phyloP scores from a whole-genome alignment of 2,113 vertebrate genomes.

The Elaphurus davidianus region DNA sequence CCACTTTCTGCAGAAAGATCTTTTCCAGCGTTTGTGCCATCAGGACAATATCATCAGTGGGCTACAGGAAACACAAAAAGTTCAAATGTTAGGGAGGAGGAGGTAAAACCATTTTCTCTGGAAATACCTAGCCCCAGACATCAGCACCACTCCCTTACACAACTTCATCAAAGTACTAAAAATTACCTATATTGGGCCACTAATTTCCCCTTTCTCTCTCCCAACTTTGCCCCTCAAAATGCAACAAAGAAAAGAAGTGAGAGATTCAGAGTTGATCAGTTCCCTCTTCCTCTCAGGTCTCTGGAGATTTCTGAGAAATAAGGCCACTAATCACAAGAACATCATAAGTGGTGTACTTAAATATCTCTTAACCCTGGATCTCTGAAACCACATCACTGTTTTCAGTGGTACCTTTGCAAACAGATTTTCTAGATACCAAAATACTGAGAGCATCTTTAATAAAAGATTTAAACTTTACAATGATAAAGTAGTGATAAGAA shows the following conservation, averaged over 20 bases:
- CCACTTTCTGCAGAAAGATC: constrained; percentile 94
- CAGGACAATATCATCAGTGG: constrained; percentile 94
- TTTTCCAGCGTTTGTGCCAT: constrained; percentile 97
- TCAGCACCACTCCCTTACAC: neutral
- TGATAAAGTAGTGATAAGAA: neutral
- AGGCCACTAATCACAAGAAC: neutral
- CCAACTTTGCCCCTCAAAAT: neutral
- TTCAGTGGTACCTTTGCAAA: neutral
- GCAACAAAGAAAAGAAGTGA: neutral
- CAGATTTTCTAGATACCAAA: neutral
- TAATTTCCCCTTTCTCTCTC: neutral
- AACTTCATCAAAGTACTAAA: neutral
- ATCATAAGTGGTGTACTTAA: neutral
- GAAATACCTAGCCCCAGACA: neutral
- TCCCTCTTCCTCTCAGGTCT: neutral
- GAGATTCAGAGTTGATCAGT: neutral
- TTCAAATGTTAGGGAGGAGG: accelerated
- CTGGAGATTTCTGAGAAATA: constrained; percentile 17
- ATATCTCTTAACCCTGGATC: neutral
- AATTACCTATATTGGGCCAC: neutral
- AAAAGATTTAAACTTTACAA: neutral
- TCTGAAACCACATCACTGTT: neutral
- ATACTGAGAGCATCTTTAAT: neutral
- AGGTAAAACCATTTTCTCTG: accelerated
- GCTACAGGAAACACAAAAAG: constrained; percentile 73